Evolutionary conservation across 2,113 vertebrate genomes (phyloP), one percentile per base, ranked within the genome.

Genomic region (Tichodroma muraria): DNA sequence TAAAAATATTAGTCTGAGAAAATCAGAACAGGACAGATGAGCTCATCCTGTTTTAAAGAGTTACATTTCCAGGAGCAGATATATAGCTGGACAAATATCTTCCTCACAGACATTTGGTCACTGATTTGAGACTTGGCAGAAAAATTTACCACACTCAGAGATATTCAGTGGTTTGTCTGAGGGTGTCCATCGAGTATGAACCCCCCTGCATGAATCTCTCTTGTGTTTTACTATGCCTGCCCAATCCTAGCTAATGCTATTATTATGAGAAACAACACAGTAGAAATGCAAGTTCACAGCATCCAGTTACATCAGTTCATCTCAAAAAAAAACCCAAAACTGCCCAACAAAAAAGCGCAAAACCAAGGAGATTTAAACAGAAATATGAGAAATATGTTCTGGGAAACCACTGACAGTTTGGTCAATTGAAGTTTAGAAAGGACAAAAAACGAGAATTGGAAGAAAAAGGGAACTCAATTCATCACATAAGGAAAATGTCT

Each of bases 121-220:
- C 18, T 49, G 11, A 68, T 79, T 72, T 87, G 22, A 84, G 10
- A 13, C 71, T 40, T 4, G 5, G 68, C 15, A 89, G 57, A 76
- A 75, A 79, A 80, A 50, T 80, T 71, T 59, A 28, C 30, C 28
- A 47, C 27, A 68, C 6, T 68, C 10, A 47, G 45, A 63, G 22
- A 38, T 47, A 30, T 31, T 40, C 63, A 56, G 7, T 33, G 9
- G 2, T 72, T 88, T 88, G 13, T 85, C 25, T 42, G 31, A 76
- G 21, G 8, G 30, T 50, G 20, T 31, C 13, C 31, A 85, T 63
- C 5, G 8, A 42, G 24, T 23, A 19, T 6, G 27, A 89, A 13
- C 3, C 13, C 8, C 6, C 0, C 5, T 35, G 38, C 28, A 8
- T 30, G 18, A 5, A 47, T 5, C 12, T 24, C 19, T 42, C 44